phyloP scores from a whole-genome alignment of 1,140 invertebrate genomes.

The Bicyclus anynana region DNA sequence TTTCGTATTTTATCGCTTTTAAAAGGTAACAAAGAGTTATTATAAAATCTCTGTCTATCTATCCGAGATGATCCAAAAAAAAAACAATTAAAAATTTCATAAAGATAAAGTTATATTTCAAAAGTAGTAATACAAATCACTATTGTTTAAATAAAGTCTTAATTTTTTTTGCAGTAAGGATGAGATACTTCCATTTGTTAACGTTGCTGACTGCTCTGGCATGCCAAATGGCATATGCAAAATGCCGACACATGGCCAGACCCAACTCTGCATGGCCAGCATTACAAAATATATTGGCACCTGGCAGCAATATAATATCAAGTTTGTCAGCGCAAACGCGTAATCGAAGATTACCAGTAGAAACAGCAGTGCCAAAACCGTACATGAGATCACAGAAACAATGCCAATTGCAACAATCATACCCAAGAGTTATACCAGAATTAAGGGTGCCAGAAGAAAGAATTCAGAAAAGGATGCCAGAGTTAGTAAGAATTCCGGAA shows the following conservation, averaged over 20 bases:
- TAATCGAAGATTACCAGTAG: background rate
- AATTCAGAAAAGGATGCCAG: background rate
- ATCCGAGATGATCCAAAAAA: no score
- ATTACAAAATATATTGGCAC: slow-evolving; percentile 30
- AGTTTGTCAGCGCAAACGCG: background rate
- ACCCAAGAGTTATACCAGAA: background rate
- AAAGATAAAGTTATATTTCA: no score
- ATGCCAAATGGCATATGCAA: slow-evolving; percentile 7
- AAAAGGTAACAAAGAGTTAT: no score
- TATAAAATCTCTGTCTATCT: no score
- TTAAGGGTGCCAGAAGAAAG: slow-evolving; percentile 1
- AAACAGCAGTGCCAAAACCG: background rate
- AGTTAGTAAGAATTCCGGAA: background rate
- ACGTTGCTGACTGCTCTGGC: slow-evolving; percentile 5
- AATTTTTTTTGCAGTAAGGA: slow-evolving; percentile 14
- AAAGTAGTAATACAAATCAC: no score
- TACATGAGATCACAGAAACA: slow-evolving; percentile 6
- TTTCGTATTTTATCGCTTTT: no score
- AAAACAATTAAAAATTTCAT: no score
- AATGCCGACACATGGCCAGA: slow-evolving; percentile 11
- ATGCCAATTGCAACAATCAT: slow-evolving; percentile 9
- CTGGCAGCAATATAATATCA: slow-evolving; percentile 18
- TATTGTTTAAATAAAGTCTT: background rate
- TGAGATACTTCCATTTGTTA: slow-evolving; percentile 12
- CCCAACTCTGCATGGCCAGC: slow-evolving; percentile 23